A percentile compares a stretch with the other conserved stretches of the same genome.
Evolutionary conservation across 2,113 vertebrate genomes (phyloP).

Genomic region (Prunella fulvescens): DNA sequence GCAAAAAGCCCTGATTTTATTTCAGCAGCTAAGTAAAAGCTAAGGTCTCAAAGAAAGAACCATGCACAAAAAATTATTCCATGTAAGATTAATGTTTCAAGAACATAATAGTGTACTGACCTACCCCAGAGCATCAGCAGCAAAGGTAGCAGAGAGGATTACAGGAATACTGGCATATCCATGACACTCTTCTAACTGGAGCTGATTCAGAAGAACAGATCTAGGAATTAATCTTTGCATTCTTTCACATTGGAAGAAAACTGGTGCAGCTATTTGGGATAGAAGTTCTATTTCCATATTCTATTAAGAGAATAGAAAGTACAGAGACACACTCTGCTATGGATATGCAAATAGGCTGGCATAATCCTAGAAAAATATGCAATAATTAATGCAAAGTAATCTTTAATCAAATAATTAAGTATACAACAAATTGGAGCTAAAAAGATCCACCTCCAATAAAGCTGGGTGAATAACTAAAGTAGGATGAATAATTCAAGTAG

Average conservation of each 20-base stretch:
- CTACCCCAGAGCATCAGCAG: not conserved
- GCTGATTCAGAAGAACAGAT: not conserved
- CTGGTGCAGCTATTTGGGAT: not conserved
- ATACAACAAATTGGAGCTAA: not conserved
- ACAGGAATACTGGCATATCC: not conserved
- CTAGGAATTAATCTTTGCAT: not conserved
- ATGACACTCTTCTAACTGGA: not conserved
- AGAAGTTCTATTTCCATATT: not conserved
- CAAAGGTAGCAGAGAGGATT: not conserved
- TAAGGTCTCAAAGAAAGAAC: not conserved
- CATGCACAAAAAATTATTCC: not conserved
- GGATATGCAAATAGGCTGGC: not conserved
- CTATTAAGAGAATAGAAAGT: not conserved
- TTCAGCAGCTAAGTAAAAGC: not conserved
- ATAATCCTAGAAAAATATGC: not conserved
- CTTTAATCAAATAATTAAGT: slow-evolving; percentile 22
- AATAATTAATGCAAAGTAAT: slow-evolving; percentile 37
- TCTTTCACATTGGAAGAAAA: not conserved
- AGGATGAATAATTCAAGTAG: slow-evolving; percentile 2
- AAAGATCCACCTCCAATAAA: not conserved
- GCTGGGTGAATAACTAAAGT: not conserved
- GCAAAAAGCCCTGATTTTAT: not conserved
- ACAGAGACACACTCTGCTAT: not conserved
- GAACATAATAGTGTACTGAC: not conserved
- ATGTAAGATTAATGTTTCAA: not conserved